Conservation (phyloP, 2,113 vertebrate species). For the Oxyura jamaicensis region DNA sequence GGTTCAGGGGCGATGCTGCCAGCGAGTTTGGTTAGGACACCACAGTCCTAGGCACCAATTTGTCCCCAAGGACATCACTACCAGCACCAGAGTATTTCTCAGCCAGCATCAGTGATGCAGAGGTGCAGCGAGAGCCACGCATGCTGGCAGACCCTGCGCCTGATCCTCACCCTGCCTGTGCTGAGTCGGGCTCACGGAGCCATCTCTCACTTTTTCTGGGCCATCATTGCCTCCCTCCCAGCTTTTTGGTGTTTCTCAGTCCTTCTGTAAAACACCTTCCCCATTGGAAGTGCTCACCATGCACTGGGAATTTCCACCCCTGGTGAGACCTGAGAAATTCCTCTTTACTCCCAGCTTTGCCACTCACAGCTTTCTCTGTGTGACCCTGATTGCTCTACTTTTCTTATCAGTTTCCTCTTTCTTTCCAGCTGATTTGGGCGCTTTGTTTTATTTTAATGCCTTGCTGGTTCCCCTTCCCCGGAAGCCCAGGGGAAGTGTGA, state of each 20-base stretch:
- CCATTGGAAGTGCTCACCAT: not conserved
- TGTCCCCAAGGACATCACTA: not conserved
- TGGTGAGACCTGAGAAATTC: not conserved
- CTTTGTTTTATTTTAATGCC: not conserved
- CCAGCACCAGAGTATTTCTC: not conserved
- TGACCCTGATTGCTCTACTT: not conserved
- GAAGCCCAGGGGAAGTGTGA: not conserved
- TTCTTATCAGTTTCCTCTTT: not conserved
- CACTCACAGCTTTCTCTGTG: accelerated
- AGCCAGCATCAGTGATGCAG: not conserved
- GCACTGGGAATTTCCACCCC: not conserved
- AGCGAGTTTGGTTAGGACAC: not conserved
- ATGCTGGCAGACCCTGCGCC: not conserved
- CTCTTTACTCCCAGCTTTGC: not conserved
- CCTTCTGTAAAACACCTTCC: not conserved
- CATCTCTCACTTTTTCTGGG: not conserved
- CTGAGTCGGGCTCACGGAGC: not conserved
- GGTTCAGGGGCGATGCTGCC: not conserved
- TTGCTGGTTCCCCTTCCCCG: not conserved
- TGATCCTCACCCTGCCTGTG: not conserved
- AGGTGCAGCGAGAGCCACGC: not conserved
- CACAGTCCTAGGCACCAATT: not conserved
- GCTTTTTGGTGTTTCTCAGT: not conserved
- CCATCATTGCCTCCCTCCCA: not conserved
- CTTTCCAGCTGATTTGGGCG: not conserved